These are phyloP conservation scores for Linurgus olivaceus DNA, from an alignment of 2,797 vertebrate genomes.

Conservation along the genomic window DNA sequence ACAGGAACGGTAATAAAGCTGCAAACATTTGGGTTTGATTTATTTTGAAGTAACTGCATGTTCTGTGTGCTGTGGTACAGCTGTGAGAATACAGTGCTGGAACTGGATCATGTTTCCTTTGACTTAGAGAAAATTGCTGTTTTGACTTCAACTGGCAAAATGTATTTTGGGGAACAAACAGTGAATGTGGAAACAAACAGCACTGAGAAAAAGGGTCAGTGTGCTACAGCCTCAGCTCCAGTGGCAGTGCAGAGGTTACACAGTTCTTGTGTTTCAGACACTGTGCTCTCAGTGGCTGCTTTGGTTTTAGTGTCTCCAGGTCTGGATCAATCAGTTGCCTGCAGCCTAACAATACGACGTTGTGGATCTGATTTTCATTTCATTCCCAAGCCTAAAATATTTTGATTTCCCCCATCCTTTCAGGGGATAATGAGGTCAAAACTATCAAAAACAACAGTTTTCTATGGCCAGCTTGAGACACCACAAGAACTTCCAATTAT, in stretches of 20 bases:
- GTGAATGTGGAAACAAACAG: not conserved
- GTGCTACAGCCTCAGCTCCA: not conserved
- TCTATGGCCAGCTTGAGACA: not conserved
- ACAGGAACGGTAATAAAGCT: not conserved
- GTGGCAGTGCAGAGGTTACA: not conserved
- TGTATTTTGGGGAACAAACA: not conserved
- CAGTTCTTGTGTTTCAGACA: not conserved
- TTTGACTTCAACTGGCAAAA: not conserved
- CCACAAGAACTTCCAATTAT: not conserved
- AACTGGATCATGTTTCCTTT: not conserved
- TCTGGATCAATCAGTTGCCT: not conserved
- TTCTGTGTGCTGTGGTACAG: not conserved
- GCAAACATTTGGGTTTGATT: not conserved
- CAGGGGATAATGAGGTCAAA: not conserved
- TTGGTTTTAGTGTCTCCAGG: not conserved
- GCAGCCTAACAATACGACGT: not conserved
- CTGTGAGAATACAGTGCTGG: not conserved
- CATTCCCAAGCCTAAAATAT: not conserved
- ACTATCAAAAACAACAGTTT: not conserved
- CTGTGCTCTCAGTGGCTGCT: fast-evolving
- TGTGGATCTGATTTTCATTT: not conserved
- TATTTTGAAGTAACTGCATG: not conserved
- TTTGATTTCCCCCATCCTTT: not conserved
- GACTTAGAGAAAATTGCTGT: not conserved
- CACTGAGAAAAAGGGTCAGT: not conserved